Evolutionary conservation across 2,888 invertebrate genomes (phyloP).

Genomic region (Drosophila paracracens): DNA sequence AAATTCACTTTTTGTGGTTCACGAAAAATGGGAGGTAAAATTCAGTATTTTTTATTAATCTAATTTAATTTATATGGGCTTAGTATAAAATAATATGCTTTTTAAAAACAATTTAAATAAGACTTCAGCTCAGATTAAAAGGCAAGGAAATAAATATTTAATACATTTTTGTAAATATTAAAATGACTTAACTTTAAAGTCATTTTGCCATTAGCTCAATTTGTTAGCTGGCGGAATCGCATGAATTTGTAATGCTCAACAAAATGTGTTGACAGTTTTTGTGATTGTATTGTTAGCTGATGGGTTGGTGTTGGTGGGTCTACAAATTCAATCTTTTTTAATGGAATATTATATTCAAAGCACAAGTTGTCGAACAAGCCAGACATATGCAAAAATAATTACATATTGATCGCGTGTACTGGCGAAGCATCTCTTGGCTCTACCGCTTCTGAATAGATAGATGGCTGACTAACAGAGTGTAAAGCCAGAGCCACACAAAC

Average conservation of each 20-base stretch:
- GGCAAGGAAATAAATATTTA: not conserved
- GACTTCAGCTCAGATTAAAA: not conserved
- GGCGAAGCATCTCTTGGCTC: slow-evolving; percentile 45
- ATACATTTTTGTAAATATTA: slow-evolving; percentile 7
- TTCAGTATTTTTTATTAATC: not conserved
- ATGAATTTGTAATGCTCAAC: slow-evolving; percentile 60
- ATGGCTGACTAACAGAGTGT: slow-evolving; percentile 32
- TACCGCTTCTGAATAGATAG: slow-evolving; percentile 69
- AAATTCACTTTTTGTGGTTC: slow-evolving; percentile 50
- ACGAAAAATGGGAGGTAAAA: not conserved
- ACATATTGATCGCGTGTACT: slow-evolving; percentile 70
- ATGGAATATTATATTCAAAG: slow-evolving; percentile 56
- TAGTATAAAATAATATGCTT: not conserved
- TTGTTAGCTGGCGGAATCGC: slow-evolving; percentile 20
- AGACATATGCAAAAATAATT: slow-evolving; percentile 61
- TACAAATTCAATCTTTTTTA: slow-evolving; percentile 42
- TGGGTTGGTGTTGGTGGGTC: not conserved
- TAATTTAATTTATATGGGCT: not conserved
- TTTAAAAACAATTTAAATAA: not conserved
- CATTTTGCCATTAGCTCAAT: slow-evolving; percentile 6
- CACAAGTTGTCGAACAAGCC: slow-evolving; percentile 20
- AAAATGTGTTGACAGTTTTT: slow-evolving; percentile 56
- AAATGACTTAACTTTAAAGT: slow-evolving; percentile 2
- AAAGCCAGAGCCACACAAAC: slow-evolving; percentile 56
- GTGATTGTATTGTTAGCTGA: slow-evolving; percentile 49